Conservation (phyloP, 35 echinoderm and acorn worm species). For the Lytechinus variegatus region DNA sequence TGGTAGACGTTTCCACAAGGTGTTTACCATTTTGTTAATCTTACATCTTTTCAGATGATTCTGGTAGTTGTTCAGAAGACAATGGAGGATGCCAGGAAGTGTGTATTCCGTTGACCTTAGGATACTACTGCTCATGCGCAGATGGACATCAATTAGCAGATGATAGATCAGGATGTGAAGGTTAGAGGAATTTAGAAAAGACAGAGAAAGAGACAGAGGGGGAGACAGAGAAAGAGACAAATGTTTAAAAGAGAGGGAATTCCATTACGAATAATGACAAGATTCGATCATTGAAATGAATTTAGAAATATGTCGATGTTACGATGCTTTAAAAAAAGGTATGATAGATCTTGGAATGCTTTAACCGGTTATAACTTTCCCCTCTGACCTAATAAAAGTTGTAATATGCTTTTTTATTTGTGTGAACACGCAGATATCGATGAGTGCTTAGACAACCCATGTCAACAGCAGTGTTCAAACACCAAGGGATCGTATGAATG, state of each 20-base stretch:
- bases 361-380: neutral
- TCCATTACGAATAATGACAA: no score
- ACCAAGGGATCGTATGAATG: constrained; percentile 75
- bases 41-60: neutral
- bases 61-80: constrained; percentile 36
- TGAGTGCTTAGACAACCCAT: constrained; percentile 76
- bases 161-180: constrained; percentile 49
- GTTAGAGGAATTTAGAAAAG: constrained; percentile 6
- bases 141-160: constrained; percentile 51
- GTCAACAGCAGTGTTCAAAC: constrained; percentile 80
- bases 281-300: neutral
- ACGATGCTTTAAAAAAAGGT: neutral
- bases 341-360: neutral
- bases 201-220: neutral
- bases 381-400: no score
- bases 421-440: constrained; percentile 73
- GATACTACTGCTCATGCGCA: constrained; percentile 63
- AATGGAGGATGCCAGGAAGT: neutral
- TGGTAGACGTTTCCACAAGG: neutral
- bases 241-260: no score
- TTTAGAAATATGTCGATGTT: neutral
- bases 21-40: neutral
- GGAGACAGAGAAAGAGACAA: neutral
- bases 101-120: neutral
- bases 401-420: neutral